phyloP scores from a whole-genome alignment of 2,888 invertebrate species.

The Euzetes globulus region DNA sequence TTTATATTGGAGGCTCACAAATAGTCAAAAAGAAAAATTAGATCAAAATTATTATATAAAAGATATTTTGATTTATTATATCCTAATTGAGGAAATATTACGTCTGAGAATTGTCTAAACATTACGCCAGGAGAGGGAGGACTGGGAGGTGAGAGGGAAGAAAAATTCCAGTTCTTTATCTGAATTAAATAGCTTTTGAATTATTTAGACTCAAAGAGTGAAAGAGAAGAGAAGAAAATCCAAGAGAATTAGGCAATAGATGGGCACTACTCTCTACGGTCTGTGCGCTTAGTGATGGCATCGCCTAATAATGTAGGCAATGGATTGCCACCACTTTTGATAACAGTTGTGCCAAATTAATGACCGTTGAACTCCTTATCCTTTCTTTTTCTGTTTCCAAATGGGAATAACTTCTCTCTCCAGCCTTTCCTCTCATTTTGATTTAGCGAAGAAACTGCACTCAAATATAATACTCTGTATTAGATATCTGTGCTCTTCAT shows the following conservation, averaged over 20 bases:
- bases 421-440: background rate
- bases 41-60: background rate
- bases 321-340: conserved; percentile 17
- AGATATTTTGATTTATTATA: background rate
- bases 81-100: background rate
- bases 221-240: background rate
- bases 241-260: background rate
- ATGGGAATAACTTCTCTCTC: background rate
- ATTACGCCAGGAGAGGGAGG: background rate
- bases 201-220: background rate
- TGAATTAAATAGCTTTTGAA: conserved; percentile 4
- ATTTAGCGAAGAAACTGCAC: background rate
- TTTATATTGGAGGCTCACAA: background rate
- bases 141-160: background rate
- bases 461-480: background rate
- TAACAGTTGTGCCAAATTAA: conserved; percentile 23
- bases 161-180: background rate
- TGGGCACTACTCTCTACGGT: background rate
- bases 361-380: conserved; percentile 3
- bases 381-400: background rate
- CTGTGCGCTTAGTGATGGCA: background rate
- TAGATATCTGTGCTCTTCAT: background rate
- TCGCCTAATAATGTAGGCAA: background rate
- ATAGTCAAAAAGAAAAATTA: background rate
- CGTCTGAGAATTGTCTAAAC: background rate